These are phyloP conservation scores for Tachycineta bicolor DNA, from an alignment of 2,113 vertebrate species.

Conservation along the genomic window DNA sequence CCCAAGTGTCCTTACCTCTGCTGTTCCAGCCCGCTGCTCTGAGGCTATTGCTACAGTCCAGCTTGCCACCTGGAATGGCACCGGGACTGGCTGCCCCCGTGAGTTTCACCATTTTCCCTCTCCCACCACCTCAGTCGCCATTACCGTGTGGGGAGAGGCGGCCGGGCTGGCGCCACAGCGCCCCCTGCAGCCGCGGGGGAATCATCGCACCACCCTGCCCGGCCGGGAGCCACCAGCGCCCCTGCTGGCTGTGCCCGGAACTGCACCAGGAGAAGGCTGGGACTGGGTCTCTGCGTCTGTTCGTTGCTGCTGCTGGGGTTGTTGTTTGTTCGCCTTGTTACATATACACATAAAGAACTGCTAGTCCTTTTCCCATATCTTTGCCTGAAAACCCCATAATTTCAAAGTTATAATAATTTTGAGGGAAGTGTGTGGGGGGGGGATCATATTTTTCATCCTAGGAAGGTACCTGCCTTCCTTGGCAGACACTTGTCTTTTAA, in stretches of 20 bases:
- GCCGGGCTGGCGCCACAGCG: background rate
- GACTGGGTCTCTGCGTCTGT: background rate
- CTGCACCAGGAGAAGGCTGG: background rate
- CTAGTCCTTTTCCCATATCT: background rate
- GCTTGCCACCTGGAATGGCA: background rate
- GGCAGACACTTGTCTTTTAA: background rate
- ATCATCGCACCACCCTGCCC: background rate
- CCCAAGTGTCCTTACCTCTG: background rate
- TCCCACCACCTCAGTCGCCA: background rate
- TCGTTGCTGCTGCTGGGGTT: background rate
- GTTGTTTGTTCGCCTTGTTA: background rate
- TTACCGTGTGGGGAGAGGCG: background rate
- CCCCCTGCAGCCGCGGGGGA: background rate
- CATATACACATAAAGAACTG: too few species aligned
- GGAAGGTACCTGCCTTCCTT: background rate
- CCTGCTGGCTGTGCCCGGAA: background rate
- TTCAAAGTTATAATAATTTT: background rate
- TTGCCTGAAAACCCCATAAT: background rate
- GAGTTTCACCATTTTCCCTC: background rate
- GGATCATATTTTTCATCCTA: background rate
- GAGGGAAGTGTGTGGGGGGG: too few species aligned
- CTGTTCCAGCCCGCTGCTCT: background rate
- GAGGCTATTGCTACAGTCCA: background rate
- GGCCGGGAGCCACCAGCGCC: background rate
- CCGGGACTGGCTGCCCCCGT: rapidly evolving